These are phyloP conservation scores for Steatocranus sp. DNA, from an alignment of 2,797 vertebrate species.

Conservation along the genomic window DNA sequence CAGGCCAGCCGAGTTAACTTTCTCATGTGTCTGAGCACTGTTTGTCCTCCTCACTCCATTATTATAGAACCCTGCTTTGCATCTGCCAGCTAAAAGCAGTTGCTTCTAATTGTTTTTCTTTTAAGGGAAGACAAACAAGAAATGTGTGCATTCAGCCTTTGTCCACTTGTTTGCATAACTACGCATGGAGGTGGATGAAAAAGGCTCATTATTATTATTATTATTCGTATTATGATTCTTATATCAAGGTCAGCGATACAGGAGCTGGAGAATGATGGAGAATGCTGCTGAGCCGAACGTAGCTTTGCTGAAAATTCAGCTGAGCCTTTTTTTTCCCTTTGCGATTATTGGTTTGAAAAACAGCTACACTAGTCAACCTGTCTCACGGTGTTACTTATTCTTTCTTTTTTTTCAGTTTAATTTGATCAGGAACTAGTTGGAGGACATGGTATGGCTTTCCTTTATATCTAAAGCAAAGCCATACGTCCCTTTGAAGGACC, in stretches of 20 bases:
- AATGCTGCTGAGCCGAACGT: slow-evolving; percentile 16
- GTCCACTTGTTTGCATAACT: slow-evolving; percentile 19
- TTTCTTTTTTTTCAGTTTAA: not conserved
- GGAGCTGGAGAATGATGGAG: not conserved
- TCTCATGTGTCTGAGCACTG: not conserved
- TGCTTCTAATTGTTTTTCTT: slow-evolving; percentile 10
- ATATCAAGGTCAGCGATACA: slow-evolving; percentile 5
- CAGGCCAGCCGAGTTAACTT: not conserved
- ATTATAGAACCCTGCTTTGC: slow-evolving; percentile 1
- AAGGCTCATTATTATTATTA: not conserved
- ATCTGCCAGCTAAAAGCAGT: not conserved
- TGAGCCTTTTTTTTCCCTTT: not conserved
- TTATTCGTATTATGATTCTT: not conserved
- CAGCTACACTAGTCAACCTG: not conserved
- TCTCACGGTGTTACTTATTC: not conserved
- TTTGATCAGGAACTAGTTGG: not conserved
- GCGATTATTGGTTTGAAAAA: not conserved
- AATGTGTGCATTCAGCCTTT: not conserved
- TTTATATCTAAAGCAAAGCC: rapidly evolving
- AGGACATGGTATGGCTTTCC: not conserved
- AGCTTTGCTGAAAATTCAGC: not conserved
- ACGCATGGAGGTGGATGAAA: not conserved
- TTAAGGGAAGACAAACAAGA: not conserved
- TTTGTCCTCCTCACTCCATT: slow-evolving; percentile 9
- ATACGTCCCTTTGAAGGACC: not conserved